These are phyloP conservation scores for Peromyscus leucopus DNA, from an alignment of 2,113 vertebrate genomes.

Conservation along the genomic window DNA sequence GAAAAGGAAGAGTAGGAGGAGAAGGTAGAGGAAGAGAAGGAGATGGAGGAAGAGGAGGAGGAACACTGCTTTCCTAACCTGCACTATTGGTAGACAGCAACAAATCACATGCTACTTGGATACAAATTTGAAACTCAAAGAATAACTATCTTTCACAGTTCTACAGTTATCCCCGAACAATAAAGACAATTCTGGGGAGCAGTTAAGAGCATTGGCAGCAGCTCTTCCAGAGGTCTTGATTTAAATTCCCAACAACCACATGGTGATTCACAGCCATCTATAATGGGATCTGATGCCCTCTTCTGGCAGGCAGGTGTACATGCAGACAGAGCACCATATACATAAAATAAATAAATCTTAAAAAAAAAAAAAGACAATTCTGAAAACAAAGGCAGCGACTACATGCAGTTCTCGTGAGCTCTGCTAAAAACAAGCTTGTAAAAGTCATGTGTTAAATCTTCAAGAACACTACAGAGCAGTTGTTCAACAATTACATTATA, in stretches of 20 bases:
- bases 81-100: background rate
- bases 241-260: no score
- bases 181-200: background rate
- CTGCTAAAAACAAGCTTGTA: background rate
- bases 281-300: no score
- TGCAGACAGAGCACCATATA: no score
- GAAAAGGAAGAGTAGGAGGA: no score
- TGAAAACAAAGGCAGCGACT: background rate
- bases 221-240: no score
- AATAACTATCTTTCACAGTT: background rate
- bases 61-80: background rate
- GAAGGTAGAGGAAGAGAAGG: no score
- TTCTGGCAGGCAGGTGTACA: no score
- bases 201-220: no score
- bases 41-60: no score
- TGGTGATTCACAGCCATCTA: no score
- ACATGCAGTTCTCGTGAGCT: background rate
- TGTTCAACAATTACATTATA: background rate
- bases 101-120: background rate
- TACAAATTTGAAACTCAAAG: background rate
- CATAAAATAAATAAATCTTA: no score
- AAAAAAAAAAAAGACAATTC: background rate
- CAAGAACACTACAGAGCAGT: background rate
- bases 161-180: conserved; percentile 8
- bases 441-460: background rate